Conservation (phyloP, 2,797 vertebrate species). For the Sandelia bainsii region DNA sequence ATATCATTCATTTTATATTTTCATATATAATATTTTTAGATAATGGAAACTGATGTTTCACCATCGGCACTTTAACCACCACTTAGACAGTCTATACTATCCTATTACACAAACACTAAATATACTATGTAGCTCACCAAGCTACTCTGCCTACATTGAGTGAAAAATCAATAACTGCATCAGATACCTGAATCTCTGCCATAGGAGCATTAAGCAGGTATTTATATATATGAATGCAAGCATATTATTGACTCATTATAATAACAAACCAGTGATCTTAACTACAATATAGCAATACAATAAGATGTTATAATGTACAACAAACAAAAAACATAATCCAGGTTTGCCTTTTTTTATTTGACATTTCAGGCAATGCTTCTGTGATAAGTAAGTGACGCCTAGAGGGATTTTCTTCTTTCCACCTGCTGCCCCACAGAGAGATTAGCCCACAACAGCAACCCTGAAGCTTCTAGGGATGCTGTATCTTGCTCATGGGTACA, state of each 20-base stretch:
- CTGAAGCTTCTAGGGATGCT: conserved; percentile 44
- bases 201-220: neutral
- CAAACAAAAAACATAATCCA: conserved; percentile 15
- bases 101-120: conserved; percentile 19
- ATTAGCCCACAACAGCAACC: conserved; percentile 53
- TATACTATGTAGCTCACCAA: conserved; percentile 15
- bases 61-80: conserved; percentile 22
- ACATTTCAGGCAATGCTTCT: conserved; percentile 34
- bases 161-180: conserved; percentile 48
- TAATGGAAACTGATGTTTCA: conserved; percentile 40
- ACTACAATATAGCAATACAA: conserved; percentile 8
- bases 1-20: neutral
- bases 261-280: conserved; percentile 12
- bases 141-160: conserved; percentile 22
- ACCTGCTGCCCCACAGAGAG: conserved; percentile 61
- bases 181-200: conserved; percentile 20
- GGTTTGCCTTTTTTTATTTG: conserved; percentile 43
- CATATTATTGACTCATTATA: conserved; percentile 27
- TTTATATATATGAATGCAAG: neutral
- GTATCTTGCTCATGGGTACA: conserved; percentile 57
- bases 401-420: conserved; percentile 60
- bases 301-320: neutral
- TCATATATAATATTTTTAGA: conserved; percentile 13
- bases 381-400: conserved; percentile 53
- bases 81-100: conserved; percentile 13